Conservation (phyloP, 1,140 invertebrate species). For the Bombus confusus region DNA sequence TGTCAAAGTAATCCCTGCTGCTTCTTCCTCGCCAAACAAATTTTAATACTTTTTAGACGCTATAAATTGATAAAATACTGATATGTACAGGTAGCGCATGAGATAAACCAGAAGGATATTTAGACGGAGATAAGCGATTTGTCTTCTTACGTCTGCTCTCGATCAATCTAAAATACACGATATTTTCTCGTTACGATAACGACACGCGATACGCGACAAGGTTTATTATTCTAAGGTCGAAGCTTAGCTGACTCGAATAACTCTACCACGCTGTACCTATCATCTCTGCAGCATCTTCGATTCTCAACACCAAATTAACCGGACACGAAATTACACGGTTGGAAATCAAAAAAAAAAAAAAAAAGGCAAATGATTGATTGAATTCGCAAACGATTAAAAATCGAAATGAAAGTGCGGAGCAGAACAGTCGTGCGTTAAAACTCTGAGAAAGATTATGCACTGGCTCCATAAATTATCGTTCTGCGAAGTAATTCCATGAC, state of each 20-base stretch:
- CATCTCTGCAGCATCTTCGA: not conserved
- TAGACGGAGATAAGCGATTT: too few relatives aligned
- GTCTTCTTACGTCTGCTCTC: too few relatives aligned
- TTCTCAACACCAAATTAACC: not conserved
- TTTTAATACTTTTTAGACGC: too few relatives aligned
- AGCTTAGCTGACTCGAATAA: too few relatives aligned
- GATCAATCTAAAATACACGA: too few relatives aligned
- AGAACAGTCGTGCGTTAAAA: not conserved
- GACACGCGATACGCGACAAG: too few relatives aligned
- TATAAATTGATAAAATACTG: not conserved
- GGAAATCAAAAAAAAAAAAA: not conserved
- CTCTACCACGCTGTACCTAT: too few relatives aligned
- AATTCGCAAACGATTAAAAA: not conserved
- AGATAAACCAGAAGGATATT: too few relatives aligned
- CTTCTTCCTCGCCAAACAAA: not conserved
- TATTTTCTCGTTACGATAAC: too few relatives aligned
- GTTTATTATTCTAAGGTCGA: too few relatives aligned
- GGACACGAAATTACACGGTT: not conserved
- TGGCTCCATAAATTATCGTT: slow-evolving; percentile 22
- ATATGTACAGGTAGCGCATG: not conserved
- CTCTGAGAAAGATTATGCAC: not conserved
- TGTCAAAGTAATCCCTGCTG: not conserved
- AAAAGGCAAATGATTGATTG: not conserved
- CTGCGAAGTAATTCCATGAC: slow-evolving; percentile 10
- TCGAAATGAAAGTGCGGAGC: not conserved